Evolutionary conservation across 2,888 invertebrate genomes (phyloP).

Genomic region (Melangyna quadrimaculata): DNA sequence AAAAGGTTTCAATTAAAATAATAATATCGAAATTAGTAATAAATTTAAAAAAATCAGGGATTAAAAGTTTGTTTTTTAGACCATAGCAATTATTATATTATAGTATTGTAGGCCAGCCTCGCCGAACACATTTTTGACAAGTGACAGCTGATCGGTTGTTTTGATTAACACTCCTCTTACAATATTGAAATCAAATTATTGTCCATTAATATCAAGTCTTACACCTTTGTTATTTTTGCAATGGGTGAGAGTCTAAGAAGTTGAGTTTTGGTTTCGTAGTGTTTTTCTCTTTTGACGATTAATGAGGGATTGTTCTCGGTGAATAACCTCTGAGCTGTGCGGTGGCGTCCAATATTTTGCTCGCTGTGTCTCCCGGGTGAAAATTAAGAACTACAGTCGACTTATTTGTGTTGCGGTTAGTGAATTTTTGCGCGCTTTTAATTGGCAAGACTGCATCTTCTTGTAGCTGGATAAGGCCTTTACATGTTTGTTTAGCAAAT

Average conservation of each 20-base stretch:
- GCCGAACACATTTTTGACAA: slow-evolving; percentile 1
- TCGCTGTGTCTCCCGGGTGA: neutral
- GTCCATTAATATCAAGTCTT: neutral
- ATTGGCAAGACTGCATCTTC: too few species aligned
- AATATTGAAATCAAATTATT: neutral
- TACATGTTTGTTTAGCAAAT: slow-evolving; percentile 13
- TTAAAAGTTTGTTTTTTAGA: too few species aligned
- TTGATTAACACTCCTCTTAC: neutral
- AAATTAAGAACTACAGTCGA: too few species aligned
- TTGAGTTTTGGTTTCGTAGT: too few species aligned
- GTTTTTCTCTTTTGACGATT: too few species aligned
- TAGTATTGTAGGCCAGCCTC: slow-evolving; percentile 4
- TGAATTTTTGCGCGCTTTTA: too few species aligned
- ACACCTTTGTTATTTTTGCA: neutral
- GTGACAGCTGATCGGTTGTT: too few species aligned
- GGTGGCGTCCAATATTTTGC: neutral
- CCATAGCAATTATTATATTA: neutral
- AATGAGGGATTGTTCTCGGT: too few species aligned
- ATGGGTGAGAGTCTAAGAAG: neutral
- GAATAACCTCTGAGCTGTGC: neutral
- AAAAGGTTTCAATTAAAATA: too few species aligned
- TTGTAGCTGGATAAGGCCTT: slow-evolving; percentile 10
- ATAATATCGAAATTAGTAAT: too few species aligned
- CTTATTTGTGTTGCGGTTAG: too few species aligned
- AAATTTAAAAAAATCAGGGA: too few species aligned